phyloP scores from a whole-genome alignment of 2,888 invertebrate species.

The Balanococcus diminutus region DNA sequence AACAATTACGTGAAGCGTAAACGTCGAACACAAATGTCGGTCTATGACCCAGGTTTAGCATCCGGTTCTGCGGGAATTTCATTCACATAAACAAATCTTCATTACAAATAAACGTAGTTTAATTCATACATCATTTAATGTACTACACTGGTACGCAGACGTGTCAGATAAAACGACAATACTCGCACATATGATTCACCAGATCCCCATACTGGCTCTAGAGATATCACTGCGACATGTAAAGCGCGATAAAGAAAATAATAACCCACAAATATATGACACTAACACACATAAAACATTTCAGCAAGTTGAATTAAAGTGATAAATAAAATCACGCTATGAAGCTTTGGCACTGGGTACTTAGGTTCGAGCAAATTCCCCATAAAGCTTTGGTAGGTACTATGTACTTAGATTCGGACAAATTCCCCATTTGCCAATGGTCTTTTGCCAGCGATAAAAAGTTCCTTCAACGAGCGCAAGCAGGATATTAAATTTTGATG shows the following conservation, averaged over 20 bases:
- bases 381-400: too few species aligned
- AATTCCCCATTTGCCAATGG: background rate
- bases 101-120: background rate
- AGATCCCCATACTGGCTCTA: background rate
- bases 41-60: background rate
- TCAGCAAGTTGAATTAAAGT: background rate
- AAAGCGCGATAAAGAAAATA: background rate
- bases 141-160: background rate
- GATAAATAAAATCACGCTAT: background rate
- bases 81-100: background rate
- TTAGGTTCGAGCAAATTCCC: background rate
- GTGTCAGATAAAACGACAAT: background rate
- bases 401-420: background rate
- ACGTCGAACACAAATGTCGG: background rate
- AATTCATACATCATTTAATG: background rate
- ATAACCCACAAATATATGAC: background rate
- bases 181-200: background rate
- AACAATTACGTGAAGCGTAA: background rate
- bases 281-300: background rate
- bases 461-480: background rate
- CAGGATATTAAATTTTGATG: background rate
- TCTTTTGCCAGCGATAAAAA: background rate
- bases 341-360: background rate
- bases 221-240: background rate
- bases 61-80: background rate